These are phyloP conservation scores for Eupithecia subfuscata DNA, from an alignment of 2,888 invertebrate genomes.

Conservation along the genomic window DNA sequence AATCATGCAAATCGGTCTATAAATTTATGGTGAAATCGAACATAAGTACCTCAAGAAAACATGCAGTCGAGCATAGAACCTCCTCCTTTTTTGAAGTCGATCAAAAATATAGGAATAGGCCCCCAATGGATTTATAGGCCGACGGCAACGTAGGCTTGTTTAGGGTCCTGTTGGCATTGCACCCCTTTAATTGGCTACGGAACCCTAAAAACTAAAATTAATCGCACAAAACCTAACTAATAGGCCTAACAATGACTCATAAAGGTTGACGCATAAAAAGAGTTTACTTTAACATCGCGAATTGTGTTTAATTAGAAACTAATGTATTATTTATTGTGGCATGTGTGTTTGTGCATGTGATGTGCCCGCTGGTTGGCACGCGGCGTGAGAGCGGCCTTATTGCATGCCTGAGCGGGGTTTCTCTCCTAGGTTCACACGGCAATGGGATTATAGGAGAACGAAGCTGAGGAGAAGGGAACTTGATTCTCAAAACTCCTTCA, in stretches of 20 bases:
- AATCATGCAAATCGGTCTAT: too few relatives aligned
- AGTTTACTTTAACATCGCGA: constrained; percentile 33
- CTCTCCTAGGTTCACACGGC: constrained; percentile 8
- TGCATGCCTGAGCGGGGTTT: constrained; percentile 11
- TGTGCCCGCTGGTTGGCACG: constrained; percentile 20
- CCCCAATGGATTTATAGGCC: neutral
- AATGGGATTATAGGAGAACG: neutral
- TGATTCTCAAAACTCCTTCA: too few relatives aligned
- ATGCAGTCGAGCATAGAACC: too few relatives aligned
- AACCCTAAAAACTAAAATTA: neutral
- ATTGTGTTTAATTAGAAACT: constrained; percentile 32
- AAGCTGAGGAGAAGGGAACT: neutral
- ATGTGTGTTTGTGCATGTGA: neutral
- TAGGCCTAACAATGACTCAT: neutral
- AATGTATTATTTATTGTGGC: constrained; percentile 29
- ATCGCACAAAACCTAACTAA: neutral
- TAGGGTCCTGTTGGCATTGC: neutral
- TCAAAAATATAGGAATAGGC: neutral
- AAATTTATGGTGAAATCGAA: too few relatives aligned
- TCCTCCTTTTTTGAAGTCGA: too few relatives aligned
- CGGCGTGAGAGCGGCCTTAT: constrained; percentile 18
- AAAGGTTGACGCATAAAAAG: constrained; percentile 41
- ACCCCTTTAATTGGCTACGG: neutral
- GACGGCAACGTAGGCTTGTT: neutral
- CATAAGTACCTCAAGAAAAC: too few relatives aligned